Evolutionary conservation across 2,797 vertebrate species (phyloP).

Genomic region (Arrhamphus sclerolepis): DNA sequence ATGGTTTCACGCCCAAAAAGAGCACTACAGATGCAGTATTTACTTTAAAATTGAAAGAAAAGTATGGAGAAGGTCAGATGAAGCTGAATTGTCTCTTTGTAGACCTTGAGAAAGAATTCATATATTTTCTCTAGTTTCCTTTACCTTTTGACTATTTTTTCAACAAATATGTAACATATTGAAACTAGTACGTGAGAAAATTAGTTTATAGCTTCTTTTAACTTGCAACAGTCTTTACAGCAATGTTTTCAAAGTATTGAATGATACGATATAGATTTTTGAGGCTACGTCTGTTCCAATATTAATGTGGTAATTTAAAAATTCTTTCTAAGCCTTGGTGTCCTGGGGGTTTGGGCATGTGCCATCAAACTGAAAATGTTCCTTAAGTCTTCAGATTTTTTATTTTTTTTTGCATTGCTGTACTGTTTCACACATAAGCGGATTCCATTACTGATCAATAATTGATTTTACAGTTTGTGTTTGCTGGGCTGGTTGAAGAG

Average conservation of each 20-base stretch:
- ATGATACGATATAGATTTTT: slow-evolving; percentile 7
- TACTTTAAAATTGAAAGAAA: too few species aligned
- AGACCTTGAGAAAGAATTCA: too few species aligned
- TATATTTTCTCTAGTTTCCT: too few species aligned
- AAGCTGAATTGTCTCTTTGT: too few species aligned
- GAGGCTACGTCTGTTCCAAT: slow-evolving; percentile 4
- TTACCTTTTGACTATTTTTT: too few species aligned
- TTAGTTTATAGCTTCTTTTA: too few species aligned
- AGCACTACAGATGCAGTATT: too few species aligned
- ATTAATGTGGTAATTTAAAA: slow-evolving; percentile 15
- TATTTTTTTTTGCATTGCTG: slow-evolving; percentile 36
- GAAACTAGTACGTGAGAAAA: too few species aligned
- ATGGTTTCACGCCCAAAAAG: too few species aligned
- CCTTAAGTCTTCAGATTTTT: slow-evolving; percentile 40
- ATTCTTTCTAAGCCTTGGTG: slow-evolving; percentile 26
- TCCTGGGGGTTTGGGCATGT: slow-evolving; percentile 20
- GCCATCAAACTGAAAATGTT: slow-evolving; percentile 37
- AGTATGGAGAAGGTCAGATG: too few species aligned
- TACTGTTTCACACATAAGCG: slow-evolving; percentile 64
- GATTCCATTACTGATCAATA: slow-evolving; percentile 69
- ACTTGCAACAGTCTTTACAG: background rate
- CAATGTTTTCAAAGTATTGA: background rate
- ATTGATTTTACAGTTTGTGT: slow-evolving; percentile 72
- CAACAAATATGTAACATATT: too few species aligned
- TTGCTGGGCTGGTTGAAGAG: slow-evolving; percentile 56